A percentile compares a stretch with the other conserved stretches of the same genome.
These are phyloP conservation scores for Portevinia maculata DNA, from an alignment of 2,888 invertebrate species.

Conservation along the genomic window DNA sequence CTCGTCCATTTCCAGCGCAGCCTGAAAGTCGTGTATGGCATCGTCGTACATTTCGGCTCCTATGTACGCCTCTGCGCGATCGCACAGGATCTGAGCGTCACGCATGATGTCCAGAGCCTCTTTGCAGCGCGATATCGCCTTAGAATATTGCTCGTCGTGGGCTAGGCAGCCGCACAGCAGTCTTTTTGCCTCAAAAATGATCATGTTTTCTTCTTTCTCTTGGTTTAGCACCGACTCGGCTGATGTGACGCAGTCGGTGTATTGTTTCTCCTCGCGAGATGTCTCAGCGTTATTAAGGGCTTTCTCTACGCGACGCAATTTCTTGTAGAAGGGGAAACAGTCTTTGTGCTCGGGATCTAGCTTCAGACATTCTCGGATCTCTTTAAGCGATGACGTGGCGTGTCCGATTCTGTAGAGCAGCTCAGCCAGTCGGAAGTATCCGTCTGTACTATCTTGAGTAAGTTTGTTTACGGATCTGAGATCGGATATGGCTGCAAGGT, in stretches of 20 bases:
- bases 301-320: slow-evolving; percentile 96
- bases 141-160: slow-evolving; percentile 87
- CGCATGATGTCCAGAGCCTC: slow-evolving; percentile 90
- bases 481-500: slow-evolving; percentile 94
- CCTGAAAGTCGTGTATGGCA: slow-evolving; percentile 93
- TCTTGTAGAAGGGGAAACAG: slow-evolving; percentile 98
- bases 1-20: slow-evolving; percentile 92
- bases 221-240: slow-evolving; percentile 87
- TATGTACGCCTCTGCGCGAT: slow-evolving; percentile 95
- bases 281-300: slow-evolving; percentile 87
- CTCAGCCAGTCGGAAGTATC: slow-evolving; percentile 87
- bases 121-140: slow-evolving; percentile 91
- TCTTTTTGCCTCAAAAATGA: slow-evolving; percentile 89
- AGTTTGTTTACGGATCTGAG: slow-evolving; percentile 95
- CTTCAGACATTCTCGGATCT: slow-evolving; percentile 98
- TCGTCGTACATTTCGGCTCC: slow-evolving; percentile 96
- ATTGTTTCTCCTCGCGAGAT: slow-evolving; percentile 86
- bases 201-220: slow-evolving; percentile 88
- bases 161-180: slow-evolving; percentile 91
- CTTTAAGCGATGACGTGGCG: slow-evolving; percentile 94
- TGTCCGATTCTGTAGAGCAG: slow-evolving; percentile 96
- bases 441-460: slow-evolving; percentile 95
- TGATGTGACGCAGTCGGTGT: slow-evolving; percentile 87
- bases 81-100: slow-evolving; percentile 92
- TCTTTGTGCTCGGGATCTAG: slow-evolving; percentile 98